These are phyloP conservation scores for Apis florea DNA, from an alignment of 1,140 invertebrate genomes.

Conservation along the genomic window DNA sequence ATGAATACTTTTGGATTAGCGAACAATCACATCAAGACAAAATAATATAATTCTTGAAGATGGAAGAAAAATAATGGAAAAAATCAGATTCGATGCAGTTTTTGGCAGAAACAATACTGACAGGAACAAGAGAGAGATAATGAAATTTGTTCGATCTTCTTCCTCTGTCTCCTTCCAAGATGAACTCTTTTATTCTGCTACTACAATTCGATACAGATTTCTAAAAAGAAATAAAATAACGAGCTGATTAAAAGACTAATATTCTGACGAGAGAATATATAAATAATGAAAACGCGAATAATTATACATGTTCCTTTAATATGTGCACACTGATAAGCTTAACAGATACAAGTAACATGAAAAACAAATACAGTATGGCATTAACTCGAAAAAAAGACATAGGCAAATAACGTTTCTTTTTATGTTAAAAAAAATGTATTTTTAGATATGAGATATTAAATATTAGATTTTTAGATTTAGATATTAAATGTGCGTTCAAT, in stretches of 20 bases:
- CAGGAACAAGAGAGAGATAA: not conserved
- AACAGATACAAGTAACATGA: not conserved
- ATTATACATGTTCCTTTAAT: not conserved
- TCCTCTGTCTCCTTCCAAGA: not conserved
- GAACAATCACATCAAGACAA: not conserved
- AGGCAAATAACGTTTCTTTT: not conserved
- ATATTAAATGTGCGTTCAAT: not conserved
- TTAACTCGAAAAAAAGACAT: not conserved
- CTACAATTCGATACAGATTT: slow-evolving; percentile 29
- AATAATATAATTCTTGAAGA: not conserved
- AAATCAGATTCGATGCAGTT: not conserved
- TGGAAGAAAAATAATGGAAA: not conserved
- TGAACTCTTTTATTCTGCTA: slow-evolving; percentile 19
- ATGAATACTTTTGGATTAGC: not conserved
- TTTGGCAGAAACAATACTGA: not conserved
- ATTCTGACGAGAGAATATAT: not conserved
- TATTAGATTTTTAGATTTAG: too few relatives aligned
- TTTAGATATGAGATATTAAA: not conserved
- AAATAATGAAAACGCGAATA: not conserved
- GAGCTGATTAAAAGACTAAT: slow-evolving; percentile 10
- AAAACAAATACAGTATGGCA: not conserved
- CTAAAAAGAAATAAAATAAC: slow-evolving; percentile 53
- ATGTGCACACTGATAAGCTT: not conserved
- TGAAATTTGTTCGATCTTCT: slow-evolving; percentile 24
- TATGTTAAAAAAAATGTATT: not conserved